Percentiles rank a stretch among this genome's conserved stretches.
Evolutionary conservation across 2,797 vertebrate species (phyloP).

Genomic region (Macropus fuliginosus): DNA sequence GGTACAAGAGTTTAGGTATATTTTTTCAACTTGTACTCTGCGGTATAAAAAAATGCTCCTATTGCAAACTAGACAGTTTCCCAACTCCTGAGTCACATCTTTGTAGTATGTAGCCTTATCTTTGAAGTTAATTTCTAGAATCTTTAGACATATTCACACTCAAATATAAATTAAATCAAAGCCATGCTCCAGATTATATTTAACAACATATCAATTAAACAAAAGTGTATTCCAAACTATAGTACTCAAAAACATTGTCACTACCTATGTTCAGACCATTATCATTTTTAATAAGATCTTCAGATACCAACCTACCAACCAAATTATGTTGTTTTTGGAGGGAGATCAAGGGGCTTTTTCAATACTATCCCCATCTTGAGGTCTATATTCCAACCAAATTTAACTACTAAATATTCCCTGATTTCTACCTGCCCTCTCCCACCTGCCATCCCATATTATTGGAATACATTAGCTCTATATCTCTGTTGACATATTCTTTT

Average conservation of each 20-base stretch:
- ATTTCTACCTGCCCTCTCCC: not conserved
- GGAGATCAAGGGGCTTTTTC: no score
- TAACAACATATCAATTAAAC: not conserved
- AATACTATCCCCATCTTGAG: not conserved
- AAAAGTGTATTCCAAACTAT: not conserved
- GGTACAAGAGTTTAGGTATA: not conserved
- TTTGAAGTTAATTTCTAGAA: slow-evolving; percentile 32
- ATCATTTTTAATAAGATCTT: not conserved
- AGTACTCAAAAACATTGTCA: not conserved
- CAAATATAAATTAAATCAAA: not conserved
- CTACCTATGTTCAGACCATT: not conserved
- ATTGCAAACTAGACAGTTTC: slow-evolving; percentile 15
- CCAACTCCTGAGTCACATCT: not conserved
- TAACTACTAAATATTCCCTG: not conserved
- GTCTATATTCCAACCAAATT: not conserved
- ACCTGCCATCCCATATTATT: not conserved
- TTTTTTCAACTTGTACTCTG: not conserved
- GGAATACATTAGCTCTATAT: not conserved
- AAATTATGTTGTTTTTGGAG: not conserved
- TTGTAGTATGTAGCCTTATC: not conserved
- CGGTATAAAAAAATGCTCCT: not conserved
- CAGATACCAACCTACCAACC: not conserved
- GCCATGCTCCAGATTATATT: not conserved
- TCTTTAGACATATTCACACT: slow-evolving; percentile 2
- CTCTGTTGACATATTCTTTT: not conserved